Evolutionary conservation across 2,888 invertebrate genomes (phyloP).

Genomic region (Oscheius myriophilus): DNA sequence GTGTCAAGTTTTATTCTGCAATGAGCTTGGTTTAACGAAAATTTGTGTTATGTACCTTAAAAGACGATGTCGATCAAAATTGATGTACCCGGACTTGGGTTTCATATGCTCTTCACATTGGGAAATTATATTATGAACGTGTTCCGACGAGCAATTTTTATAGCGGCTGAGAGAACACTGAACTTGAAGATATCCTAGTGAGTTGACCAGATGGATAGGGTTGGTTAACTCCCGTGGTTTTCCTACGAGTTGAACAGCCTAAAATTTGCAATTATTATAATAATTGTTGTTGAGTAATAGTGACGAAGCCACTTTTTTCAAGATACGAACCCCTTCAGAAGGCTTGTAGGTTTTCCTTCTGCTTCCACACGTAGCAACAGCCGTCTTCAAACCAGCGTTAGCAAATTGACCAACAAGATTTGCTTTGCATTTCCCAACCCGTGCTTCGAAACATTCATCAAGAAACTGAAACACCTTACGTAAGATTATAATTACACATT

Average conservation of each 20-base stretch:
- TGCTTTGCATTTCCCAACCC: conserved; percentile 48
- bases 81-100: conserved; percentile 39
- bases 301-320: neutral
- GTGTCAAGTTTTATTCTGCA: conserved; percentile 58
- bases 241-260: conserved; percentile 14
- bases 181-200: conserved; percentile 49
- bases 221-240: conserved; percentile 18
- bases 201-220: conserved; percentile 37
- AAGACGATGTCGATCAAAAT: conserved; percentile 47
- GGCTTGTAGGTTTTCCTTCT: conserved; percentile 18
- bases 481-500: neutral
- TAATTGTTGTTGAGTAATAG: neutral
- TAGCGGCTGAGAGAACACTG: conserved; percentile 49
- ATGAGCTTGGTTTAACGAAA: neutral
- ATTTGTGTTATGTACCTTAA: conserved; percentile 31
- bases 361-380: conserved; percentile 30
- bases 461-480: conserved; percentile 51
- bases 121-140: conserved; percentile 49
- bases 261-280: conserved; percentile 7
- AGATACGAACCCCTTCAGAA: conserved; percentile 15
- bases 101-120: conserved; percentile 55
- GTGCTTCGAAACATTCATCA: conserved; percentile 46
- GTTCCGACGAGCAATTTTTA: conserved; percentile 54
- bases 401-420: conserved; percentile 41
- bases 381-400: conserved; percentile 38